These are phyloP conservation scores for Neostethus bicornis DNA, from an alignment of 2,797 vertebrate species.

Conservation along the genomic window DNA sequence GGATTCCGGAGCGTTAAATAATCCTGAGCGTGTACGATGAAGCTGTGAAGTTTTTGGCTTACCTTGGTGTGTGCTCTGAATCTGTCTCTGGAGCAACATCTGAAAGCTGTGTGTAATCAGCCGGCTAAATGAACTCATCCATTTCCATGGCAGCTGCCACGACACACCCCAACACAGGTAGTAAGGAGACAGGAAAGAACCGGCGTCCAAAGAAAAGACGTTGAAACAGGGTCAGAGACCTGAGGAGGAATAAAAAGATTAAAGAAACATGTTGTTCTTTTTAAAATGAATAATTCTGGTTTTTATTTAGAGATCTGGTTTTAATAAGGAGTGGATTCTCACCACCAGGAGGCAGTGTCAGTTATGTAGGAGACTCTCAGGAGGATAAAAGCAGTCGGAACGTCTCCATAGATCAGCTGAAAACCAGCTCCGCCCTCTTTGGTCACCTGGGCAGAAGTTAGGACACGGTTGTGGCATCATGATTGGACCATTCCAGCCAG, in stretches of 20 bases:
- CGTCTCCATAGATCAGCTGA: conserved; percentile 67
- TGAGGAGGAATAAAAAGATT: conserved; percentile 19
- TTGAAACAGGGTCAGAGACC: conserved; percentile 27
- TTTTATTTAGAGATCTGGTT: not conserved
- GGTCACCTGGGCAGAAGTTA: conserved; percentile 66
- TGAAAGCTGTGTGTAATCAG: conserved; percentile 67
- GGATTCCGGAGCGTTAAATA: too few species aligned
- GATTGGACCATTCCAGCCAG: conserved; percentile 73
- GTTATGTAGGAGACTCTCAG: conserved; percentile 53
- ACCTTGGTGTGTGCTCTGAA: conserved; percentile 64
- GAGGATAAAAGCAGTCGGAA: conserved; percentile 57
- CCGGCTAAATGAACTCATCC: conserved; percentile 71
- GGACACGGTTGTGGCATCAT: conserved; percentile 72
- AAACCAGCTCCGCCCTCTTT: conserved; percentile 69
- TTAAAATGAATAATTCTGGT: not conserved
- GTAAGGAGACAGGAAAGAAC: conserved; percentile 43
- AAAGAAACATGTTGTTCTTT: not conserved
- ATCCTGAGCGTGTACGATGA: too few species aligned
- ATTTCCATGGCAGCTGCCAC: conserved; percentile 74
- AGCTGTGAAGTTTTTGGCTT: conserved; percentile 13
- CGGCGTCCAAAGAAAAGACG: conserved; percentile 34
- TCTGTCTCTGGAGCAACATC: conserved; percentile 65
- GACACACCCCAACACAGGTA: conserved; percentile 70
- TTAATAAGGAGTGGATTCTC: conserved; percentile 12
- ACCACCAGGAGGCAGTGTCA: conserved; percentile 71